Conservation (phyloP, 2,888 invertebrate species). For the Eubasilissa splendida region DNA sequence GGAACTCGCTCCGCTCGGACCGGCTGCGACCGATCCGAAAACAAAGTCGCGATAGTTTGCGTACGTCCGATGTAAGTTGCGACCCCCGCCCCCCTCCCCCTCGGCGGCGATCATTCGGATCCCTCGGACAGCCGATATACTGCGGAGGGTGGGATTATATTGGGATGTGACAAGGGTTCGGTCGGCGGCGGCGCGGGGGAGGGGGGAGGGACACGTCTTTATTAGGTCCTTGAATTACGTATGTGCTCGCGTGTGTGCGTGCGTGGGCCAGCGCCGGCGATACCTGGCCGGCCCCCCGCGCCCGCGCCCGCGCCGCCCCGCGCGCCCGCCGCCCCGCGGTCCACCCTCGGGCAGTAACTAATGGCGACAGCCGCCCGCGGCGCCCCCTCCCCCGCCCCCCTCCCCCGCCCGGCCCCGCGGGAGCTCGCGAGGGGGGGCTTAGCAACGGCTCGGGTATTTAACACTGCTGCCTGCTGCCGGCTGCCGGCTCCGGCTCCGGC, state of each 20-base stretch:
- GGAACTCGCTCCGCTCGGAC: not conserved
- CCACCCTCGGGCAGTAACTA: slow-evolving; percentile 53
- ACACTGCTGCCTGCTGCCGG: slow-evolving; percentile 37
- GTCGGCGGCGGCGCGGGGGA: slow-evolving; percentile 41
- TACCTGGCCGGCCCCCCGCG: slow-evolving; percentile 46
- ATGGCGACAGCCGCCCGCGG: slow-evolving; percentile 58
- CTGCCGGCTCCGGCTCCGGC: slow-evolving; percentile 32
- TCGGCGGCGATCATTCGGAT: slow-evolving; percentile 5
- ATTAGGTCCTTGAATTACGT: slow-evolving; percentile 50
- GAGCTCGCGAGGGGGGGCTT: slow-evolving; percentile 23
- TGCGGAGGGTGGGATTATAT: slow-evolving; percentile 32
- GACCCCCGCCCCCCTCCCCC: not conserved
- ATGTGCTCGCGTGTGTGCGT: slow-evolving; percentile 50
- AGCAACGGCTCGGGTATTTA: slow-evolving; percentile 46
- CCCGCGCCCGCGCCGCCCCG: slow-evolving; percentile 22
- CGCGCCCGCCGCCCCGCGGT: slow-evolving; percentile 16
- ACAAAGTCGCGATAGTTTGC: slow-evolving; percentile 32
- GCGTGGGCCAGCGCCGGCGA: slow-evolving; percentile 48
- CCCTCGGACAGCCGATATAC: slow-evolving; percentile 37
- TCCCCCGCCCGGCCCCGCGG: slow-evolving; percentile 47
- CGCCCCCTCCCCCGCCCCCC: slow-evolving; percentile 45
- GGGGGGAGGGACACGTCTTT: slow-evolving; percentile 49
- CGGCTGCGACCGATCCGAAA: slow-evolving; percentile 3
- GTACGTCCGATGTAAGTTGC: slow-evolving; percentile 7
- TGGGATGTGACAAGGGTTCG: slow-evolving; percentile 47